Percentiles rank a stretch among this genome's conserved stretches.
phyloP scores from a whole-genome alignment of 2,888 invertebrate species.

The Drosophila histrio region DNA sequence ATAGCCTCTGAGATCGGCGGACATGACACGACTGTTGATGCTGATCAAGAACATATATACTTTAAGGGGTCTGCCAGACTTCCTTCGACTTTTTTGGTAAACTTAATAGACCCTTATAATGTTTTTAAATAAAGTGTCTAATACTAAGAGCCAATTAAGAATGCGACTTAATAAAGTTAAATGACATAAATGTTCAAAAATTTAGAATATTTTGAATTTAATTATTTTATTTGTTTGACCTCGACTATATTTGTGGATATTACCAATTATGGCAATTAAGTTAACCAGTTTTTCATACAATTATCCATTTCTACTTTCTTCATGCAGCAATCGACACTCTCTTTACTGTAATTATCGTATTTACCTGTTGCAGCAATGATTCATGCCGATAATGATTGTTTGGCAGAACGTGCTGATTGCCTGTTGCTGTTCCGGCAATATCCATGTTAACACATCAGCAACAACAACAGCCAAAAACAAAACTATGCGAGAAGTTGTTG shows the following conservation, averaged over 20 bases:
- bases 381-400: constrained; percentile 84
- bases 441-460: constrained; percentile 76
- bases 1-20: no score
- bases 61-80: no score
- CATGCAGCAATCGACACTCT: constrained; percentile 35
- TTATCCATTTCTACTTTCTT: constrained; percentile 17
- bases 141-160: not conserved
- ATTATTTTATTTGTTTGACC: no score
- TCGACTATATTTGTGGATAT: not conserved
- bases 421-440: constrained; percentile 80
- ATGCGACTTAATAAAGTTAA: not conserved
- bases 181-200: not conserved
- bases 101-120: no score
- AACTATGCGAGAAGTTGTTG: constrained; percentile 26
- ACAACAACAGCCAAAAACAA: constrained; percentile 30
- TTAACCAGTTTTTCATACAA: constrained; percentile 8
- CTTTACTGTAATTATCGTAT: constrained; percentile 36
- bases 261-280: not conserved
- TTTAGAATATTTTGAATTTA: no score
- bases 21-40: no score
- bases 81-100: no score
- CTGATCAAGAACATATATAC: no score
- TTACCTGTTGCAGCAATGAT: constrained; percentile 82
- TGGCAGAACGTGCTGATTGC: constrained; percentile 83
- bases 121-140: no score